A percentile compares a stretch with the other conserved stretches of the same genome.
Conservation (phyloP, 2,888 invertebrate genomes). For the Trachelus tabidus region DNA sequence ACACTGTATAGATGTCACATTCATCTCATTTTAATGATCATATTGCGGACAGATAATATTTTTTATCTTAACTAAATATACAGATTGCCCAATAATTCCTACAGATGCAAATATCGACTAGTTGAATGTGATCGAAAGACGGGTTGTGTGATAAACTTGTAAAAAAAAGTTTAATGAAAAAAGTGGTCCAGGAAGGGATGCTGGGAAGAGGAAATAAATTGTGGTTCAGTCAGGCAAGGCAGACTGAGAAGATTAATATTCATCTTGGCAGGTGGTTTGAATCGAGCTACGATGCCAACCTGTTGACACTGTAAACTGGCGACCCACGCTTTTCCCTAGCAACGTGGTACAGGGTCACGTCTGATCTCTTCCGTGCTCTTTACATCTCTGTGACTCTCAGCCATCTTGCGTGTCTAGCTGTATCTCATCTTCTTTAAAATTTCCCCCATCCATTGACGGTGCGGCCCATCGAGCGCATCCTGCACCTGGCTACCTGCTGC, state of each 20-base stretch:
- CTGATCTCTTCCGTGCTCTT: constrained; percentile 14
- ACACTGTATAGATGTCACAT: neutral
- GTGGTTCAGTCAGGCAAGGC: neutral
- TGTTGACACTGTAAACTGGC: constrained; percentile 9
- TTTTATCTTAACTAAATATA: no score
- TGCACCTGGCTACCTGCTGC: constrained; percentile 56
- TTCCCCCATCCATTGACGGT: neutral
- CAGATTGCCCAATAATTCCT: no score
- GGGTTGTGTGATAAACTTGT: no score
- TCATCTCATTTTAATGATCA: no score
- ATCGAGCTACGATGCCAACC: neutral
- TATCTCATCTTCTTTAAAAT: constrained; percentile 27
- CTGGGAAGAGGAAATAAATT: neutral
- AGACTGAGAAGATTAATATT: constrained; percentile 7
- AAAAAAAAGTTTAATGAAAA: neutral
- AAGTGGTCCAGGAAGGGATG: neutral
- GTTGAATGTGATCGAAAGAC: no score
- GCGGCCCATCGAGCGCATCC: constrained; percentile 31
- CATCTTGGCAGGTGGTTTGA: constrained; percentile 13
- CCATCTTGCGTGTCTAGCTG: constrained; percentile 23
- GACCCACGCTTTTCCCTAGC: constrained; percentile 19
- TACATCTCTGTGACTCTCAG: constrained; percentile 16
- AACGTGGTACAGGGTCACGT: constrained; percentile 1
- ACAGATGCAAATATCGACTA: no score
- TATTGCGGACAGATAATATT: no score